phyloP scores from a whole-genome alignment of 2,888 invertebrate species.

The Syritta pipiens region DNA sequence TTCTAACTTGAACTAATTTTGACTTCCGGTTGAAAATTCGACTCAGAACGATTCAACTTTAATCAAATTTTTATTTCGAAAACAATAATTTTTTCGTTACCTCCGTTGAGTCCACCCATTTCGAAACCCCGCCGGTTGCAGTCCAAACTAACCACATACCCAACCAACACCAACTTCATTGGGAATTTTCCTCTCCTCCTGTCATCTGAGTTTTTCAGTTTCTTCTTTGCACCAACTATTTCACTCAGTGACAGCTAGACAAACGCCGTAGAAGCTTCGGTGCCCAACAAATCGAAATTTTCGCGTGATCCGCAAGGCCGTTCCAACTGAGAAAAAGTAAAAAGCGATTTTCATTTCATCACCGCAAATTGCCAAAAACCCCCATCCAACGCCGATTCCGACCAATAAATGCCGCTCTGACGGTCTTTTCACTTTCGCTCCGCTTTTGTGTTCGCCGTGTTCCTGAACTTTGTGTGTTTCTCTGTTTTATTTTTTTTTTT shows the following conservation, averaged over 20 bases:
- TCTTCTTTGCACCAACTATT: slow-evolving; percentile 36
- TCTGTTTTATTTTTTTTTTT: slow-evolving; percentile 4
- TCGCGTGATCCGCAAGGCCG: slow-evolving; percentile 60
- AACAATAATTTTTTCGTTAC: too few species aligned
- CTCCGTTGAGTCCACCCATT: too few species aligned
- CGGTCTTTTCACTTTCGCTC: slow-evolving; percentile 12
- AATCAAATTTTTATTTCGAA: too few species aligned
- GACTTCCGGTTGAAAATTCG: too few species aligned
- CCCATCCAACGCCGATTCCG: slow-evolving; percentile 7
- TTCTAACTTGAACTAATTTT: too few species aligned
- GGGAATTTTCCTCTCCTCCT: slow-evolving; percentile 9
- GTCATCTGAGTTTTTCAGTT: slow-evolving; percentile 12
- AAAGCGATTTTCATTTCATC: slow-evolving; percentile 45
- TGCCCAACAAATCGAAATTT: slow-evolving; percentile 27
- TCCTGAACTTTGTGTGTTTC: neutral
- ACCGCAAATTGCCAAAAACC: neutral
- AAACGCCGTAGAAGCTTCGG: slow-evolving; percentile 44
- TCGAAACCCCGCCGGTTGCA: too few species aligned
- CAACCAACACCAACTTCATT: slow-evolving; percentile 31
- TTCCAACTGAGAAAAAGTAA: slow-evolving; percentile 39
- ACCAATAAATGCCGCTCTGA: slow-evolving; percentile 5
- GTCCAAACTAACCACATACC: neutral
- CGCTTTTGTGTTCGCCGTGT: slow-evolving; percentile 1
- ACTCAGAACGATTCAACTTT: too few species aligned
- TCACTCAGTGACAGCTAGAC: slow-evolving; percentile 65